phyloP scores from a whole-genome alignment of 2,797 vertebrate species.

The Falco biarmicus region DNA sequence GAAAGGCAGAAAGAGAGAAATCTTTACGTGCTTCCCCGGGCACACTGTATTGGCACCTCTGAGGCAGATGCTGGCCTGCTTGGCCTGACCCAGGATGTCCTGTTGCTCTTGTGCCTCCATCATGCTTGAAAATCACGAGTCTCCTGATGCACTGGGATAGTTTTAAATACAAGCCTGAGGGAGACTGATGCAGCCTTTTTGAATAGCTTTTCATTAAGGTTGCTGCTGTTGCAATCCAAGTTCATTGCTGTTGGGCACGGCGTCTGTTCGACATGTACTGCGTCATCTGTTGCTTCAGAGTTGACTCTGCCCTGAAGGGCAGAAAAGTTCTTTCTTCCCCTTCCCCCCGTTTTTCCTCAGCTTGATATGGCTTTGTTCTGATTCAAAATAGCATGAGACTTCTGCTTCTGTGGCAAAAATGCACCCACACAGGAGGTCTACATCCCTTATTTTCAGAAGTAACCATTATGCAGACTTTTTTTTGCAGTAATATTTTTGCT shows the following conservation, averaged over 20 bases:
- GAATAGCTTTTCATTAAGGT: neutral
- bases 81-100: neutral
- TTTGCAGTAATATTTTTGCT: neutral
- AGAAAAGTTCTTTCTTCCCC: neutral
- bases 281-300: neutral
- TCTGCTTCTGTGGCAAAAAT: neutral
- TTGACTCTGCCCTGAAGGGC: neutral
- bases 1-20: neutral
- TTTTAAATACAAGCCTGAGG: neutral
- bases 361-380: neutral
- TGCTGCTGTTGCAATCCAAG: neutral
- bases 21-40: neutral
- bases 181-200: neutral
- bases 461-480: neutral
- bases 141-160: neutral
- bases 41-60: fast-evolving
- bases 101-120: neutral
- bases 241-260: neutral
- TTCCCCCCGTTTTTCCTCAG: neutral
- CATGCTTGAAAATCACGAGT: neutral
- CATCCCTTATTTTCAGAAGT: neutral
- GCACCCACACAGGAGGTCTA: neutral
- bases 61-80: neutral
- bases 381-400: neutral
- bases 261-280: neutral